Percentiles rank a stretch among this genome's conserved stretches.
Conservation (phyloP, 1,140 invertebrate genomes). For the Galendromus occidentalis region DNA sequence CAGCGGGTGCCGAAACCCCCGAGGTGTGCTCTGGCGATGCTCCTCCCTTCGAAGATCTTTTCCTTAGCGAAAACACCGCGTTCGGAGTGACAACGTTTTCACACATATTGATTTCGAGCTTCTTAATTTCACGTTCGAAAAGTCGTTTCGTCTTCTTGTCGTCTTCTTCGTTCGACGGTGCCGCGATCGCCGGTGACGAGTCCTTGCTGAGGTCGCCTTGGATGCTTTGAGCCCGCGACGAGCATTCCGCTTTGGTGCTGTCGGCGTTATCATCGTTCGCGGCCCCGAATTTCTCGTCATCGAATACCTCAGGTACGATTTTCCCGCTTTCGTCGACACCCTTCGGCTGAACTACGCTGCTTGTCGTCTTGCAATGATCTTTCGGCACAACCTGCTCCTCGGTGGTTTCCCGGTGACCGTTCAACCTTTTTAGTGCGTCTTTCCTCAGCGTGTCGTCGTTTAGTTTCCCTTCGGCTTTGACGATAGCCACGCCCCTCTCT, state of each 20-base stretch:
- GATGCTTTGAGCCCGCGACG: no score
- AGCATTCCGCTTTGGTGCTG: no score
- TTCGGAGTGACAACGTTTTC: not conserved
- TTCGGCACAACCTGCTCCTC: constrained; percentile 8
- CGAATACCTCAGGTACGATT: not conserved
- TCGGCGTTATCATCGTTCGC: no score
- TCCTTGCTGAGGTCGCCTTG: no score
- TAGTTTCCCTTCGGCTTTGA: no score
- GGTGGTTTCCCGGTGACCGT: not conserved
- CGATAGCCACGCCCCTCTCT: no score
- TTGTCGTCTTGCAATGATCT: not conserved
- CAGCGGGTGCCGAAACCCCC: no score
- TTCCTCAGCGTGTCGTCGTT: no score
- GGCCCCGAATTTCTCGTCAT: no score
- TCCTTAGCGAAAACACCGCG: not conserved
- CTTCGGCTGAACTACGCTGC: no score
- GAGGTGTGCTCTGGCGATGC: not conserved
- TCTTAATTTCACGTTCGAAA: constrained; percentile 2
- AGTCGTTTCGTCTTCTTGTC: constrained; percentile 1
- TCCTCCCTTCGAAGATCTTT: constrained; percentile 1
- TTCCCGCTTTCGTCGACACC: not conserved
- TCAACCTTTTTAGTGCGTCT: no score
- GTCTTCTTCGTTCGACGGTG: not conserved
- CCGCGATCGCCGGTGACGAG: no score
- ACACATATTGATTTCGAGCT: constrained; percentile 6